Evolutionary conservation across 1,140 invertebrate species (phyloP).

Genomic region (Drosophila bocqueti): DNA sequence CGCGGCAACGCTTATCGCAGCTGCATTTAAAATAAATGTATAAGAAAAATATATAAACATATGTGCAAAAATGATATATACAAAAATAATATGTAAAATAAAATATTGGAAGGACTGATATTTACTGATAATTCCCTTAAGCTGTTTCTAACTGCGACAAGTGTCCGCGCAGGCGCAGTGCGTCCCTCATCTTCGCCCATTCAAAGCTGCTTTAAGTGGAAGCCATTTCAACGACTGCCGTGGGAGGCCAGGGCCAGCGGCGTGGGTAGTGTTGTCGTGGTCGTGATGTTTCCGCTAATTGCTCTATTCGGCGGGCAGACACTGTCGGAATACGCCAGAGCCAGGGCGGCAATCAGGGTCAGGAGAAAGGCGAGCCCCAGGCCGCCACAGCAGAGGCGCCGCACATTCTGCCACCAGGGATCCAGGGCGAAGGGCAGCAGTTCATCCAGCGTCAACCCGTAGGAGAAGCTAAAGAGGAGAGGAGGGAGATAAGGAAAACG

Average conservation of each 20-base stretch:
- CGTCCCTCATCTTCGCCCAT: too few species aligned
- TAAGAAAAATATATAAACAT: neutral
- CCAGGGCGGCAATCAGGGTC: constrained; percentile 65
- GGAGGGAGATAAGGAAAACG: neutral
- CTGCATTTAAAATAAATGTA: neutral
- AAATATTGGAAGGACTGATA: neutral
- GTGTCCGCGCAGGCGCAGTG: neutral
- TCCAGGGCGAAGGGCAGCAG: constrained; percentile 69
- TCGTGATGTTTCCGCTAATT: constrained; percentile 32
- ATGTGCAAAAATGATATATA: neutral
- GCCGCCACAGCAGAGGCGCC: constrained; percentile 57
- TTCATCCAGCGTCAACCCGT: constrained; percentile 70
- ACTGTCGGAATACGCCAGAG: constrained; percentile 54
- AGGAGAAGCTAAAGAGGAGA: constrained; percentile 54
- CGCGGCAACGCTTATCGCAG: constrained; percentile 41
- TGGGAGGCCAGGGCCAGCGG: constrained; percentile 45
- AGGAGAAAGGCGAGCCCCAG: constrained; percentile 66
- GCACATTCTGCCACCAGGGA: constrained; percentile 77
- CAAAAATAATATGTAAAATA: too few species aligned
- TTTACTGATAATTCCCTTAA: neutral
- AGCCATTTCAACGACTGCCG: constrained; percentile 13
- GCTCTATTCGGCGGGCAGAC: constrained; percentile 27
- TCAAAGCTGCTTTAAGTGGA: too few species aligned
- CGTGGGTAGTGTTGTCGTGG: constrained; percentile 6
- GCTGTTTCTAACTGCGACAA: neutral